Evolutionary conservation across 2,888 invertebrate species (phyloP).

Genomic region (Microctonus hyperodae): DNA sequence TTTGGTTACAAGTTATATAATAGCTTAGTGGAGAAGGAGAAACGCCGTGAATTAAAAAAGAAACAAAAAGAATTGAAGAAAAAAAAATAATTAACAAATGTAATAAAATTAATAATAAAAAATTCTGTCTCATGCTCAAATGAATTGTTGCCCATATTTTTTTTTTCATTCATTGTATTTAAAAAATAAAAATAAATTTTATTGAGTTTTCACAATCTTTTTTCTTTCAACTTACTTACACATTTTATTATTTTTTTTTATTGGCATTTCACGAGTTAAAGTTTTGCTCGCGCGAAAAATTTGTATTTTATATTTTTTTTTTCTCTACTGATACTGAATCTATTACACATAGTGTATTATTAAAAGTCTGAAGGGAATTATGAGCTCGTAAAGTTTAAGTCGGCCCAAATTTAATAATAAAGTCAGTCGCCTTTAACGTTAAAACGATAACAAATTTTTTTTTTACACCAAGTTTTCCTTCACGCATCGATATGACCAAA

Average conservation of each 20-base stretch:
- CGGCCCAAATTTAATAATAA: conserved; percentile 28
- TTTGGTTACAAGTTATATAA: conserved; percentile 87
- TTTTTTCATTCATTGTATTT: background rate
- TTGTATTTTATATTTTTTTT: background rate
- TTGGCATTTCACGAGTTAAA: background rate
- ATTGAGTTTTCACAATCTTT: conserved; percentile 16
- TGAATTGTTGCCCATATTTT: background rate
- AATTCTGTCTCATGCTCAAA: background rate
- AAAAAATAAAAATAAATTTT: background rate
- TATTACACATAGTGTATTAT: conserved; percentile 16
- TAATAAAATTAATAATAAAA: background rate
- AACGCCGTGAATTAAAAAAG: conserved; percentile 81
- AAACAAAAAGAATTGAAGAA: conserved; percentile 82
- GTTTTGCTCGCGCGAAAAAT: conserved; percentile 11
- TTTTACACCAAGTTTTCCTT: conserved; percentile 16
- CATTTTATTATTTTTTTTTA: too few relatives aligned
- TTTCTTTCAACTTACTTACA: conserved; percentile 22
- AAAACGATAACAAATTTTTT: conserved; percentile 40
- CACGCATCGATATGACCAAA: conserved; percentile 34
- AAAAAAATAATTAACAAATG: conserved; percentile 66
- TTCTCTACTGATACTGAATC: conserved; percentile 17
- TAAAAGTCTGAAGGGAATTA: conserved; percentile 22
- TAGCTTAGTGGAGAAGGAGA: conserved; percentile 79
- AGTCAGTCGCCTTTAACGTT: conserved; percentile 22
- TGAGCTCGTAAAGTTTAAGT: conserved; percentile 13